Evolutionary conservation across 2,888 invertebrate species (phyloP).

Genomic region (Rhogogaster chlorosoma): DNA sequence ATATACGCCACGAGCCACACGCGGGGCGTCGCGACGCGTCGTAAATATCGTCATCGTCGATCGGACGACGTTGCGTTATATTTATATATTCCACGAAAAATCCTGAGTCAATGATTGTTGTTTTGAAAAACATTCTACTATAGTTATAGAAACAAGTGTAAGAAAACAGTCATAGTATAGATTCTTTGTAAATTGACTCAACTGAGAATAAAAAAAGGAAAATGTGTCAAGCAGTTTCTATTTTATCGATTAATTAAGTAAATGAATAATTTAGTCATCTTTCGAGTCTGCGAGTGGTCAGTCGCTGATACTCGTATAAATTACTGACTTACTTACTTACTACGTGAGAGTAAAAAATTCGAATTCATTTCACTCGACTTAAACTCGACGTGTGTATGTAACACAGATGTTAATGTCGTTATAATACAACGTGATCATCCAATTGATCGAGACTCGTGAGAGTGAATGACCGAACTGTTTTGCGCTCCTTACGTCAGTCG

Average conservation of each 20-base stretch:
- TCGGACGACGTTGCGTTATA: not conserved
- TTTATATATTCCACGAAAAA: not conserved
- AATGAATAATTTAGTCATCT: not conserved
- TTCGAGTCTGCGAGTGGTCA: not conserved
- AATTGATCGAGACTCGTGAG: not conserved
- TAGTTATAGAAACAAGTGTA: not conserved
- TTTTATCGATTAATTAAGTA: not conserved
- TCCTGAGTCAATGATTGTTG: not conserved
- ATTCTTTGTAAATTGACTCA: not conserved
- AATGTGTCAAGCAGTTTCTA: not conserved
- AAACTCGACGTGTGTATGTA: not conserved
- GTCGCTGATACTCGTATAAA: not conserved
- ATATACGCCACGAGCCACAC: constrained; percentile 5
- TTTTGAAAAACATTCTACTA: not conserved
- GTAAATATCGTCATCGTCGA: not conserved
- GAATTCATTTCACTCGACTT: not conserved
- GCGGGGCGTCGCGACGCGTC: not conserved
- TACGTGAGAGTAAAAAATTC: not conserved
- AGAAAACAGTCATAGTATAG: not conserved
- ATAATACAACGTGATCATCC: constrained; percentile 10
- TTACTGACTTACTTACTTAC: not conserved
- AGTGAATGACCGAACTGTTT: constrained; percentile 33
- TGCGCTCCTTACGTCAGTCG: not conserved
- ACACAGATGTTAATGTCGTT: constrained; percentile 5
- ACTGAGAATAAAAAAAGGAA: not conserved